A percentile compares a stretch with the other conserved stretches of the same genome.
These are phyloP conservation scores for Chloroclysta siterata DNA, from an alignment of 2,888 invertebrate genomes.

Conservation along the genomic window DNA sequence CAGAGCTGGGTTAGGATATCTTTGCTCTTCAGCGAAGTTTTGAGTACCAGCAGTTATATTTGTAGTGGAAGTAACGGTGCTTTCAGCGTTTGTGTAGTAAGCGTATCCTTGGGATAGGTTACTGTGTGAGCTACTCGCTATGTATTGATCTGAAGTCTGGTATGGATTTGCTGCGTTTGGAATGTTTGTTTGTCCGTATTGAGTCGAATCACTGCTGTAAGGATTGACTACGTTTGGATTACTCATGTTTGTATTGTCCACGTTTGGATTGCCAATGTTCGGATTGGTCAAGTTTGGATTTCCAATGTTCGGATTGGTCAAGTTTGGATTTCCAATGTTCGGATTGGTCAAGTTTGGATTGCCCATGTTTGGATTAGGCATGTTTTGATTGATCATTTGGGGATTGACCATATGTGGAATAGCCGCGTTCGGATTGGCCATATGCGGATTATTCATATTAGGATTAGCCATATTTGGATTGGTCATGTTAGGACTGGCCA, in stretches of 20 bases:
- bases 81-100: slow-evolving; percentile 61
- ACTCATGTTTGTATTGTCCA: slow-evolving; percentile 5
- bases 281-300: slow-evolving; percentile 12
- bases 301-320: not conserved
- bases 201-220: slow-evolving; percentile 47
- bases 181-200: slow-evolving; percentile 44
- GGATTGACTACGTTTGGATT: slow-evolving; percentile 16
- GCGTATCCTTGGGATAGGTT: slow-evolving; percentile 61
- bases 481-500: slow-evolving; percentile 2
- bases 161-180: slow-evolving; percentile 35
- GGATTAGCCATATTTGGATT: slow-evolving; percentile 6
- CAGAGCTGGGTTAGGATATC: slow-evolving; percentile 50
- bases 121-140: slow-evolving; percentile 54
- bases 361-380: slow-evolving; percentile 7
- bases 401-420: slow-evolving; percentile 4
- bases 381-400: slow-evolving; percentile 6
- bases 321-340: not conserved
- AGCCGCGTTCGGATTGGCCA: slow-evolving; percentile 2
- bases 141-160: slow-evolving; percentile 57
- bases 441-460: slow-evolving; percentile 3
- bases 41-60: slow-evolving; percentile 34
- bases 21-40: slow-evolving; percentile 42
- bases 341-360: slow-evolving; percentile 5
- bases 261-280: slow-evolving; percentile 2
- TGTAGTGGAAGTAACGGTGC: slow-evolving; percentile 50